Base-by-base conservation (phyloP, 2,888 invertebrate species). In the Heterodera filipjevi region DNA sequence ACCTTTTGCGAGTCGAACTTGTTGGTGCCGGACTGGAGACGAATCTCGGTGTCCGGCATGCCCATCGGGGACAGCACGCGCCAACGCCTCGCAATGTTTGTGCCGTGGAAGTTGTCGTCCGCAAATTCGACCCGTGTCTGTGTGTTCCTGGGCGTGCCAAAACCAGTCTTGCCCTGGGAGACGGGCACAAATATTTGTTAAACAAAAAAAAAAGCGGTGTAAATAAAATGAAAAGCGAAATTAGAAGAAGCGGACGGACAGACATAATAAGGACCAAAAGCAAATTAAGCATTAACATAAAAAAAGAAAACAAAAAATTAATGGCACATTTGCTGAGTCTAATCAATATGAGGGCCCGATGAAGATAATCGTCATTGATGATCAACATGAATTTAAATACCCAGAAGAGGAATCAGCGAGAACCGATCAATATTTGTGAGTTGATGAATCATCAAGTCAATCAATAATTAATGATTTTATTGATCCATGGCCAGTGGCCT, bases 11-110 rank as follows among this genome's bases (percentile, higher is more conserved):
- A 85, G 81, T 86, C 86, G 80, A 87, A 87, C 81, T 87, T 86
- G 82, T 89, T 89, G 66, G 88, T 87, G 70, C 89, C 89, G 22
- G 84, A 83, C 81, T 89, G 89, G 6, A 89, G 83, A 70, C 89
- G 85, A 74, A 89, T 87, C 59, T 87, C 83, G 33, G 80, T 82
- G 79, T 89, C 89, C 46, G 81, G 78, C 64, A 70, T 39, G 46
- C 77, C 77, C 70, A 82, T 80, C 44, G 86, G 84, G 14, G 59
- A 59, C 59, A 84, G 80, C 59, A 86, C 78, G 70, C 80, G 80
- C 84, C 85, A 88, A 3, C 64, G 75, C 68, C 84, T 39, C 8
- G 39, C 39, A 12, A 39, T 39, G 39, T 39, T 39, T 6, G 39
- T 39, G 35, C 82, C 78, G 74, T 84, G 85, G 35, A 83, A 78